Base-by-base conservation (phyloP, 2,888 invertebrate species). In the Bombylius discolor region DNA sequence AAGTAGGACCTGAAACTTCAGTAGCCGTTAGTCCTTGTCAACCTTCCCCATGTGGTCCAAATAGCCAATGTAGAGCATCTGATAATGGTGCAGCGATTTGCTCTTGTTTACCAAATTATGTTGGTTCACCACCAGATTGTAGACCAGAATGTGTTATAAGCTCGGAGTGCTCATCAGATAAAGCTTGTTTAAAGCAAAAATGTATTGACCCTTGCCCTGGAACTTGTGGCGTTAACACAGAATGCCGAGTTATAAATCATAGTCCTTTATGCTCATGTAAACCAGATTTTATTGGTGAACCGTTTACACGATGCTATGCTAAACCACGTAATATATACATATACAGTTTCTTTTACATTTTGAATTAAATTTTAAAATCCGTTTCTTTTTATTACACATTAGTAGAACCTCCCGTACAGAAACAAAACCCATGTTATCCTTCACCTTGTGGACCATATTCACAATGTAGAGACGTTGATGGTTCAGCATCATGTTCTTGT, bases 221-320 rank as follows among this genome's bases (percentile, higher is more conserved):
- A 51, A 82, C 85, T 48, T 92, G 92, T 66, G 91, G 87, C 23
- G 79, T 83, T 62, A 85, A 84, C 66, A 85, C 91, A 11, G 79
- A 82, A 55, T 92, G 92, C 64, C 82, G 84, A 70, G 89, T 89
- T 32, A 81, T 86, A 59, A 85, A 86, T 64, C 91, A 92, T 67
- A 87, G 86, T 67, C 90, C 91, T 4, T 81, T 88, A 61, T 90
- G 90, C 68, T 82, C 83, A 31, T 90, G 90, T 68, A 80, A 82
- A 60, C 73, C 80, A 14, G 80, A 82, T 53, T 83, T 79, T 64
- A 85, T 85, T 13, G 89, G 89, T n/a, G 87, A 89, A 78, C 85
- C 89, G 4, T 86, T 89, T 67, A 80, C 77, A 48, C 79, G 81
- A 64, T 85, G 85, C 65, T 76, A 79, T 64, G 73, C 74, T 12